Evolutionary conservation across 2,797 vertebrate species (phyloP), one percentile per base, ranked within the genome.

Genomic region (Picus viridis): DNA sequence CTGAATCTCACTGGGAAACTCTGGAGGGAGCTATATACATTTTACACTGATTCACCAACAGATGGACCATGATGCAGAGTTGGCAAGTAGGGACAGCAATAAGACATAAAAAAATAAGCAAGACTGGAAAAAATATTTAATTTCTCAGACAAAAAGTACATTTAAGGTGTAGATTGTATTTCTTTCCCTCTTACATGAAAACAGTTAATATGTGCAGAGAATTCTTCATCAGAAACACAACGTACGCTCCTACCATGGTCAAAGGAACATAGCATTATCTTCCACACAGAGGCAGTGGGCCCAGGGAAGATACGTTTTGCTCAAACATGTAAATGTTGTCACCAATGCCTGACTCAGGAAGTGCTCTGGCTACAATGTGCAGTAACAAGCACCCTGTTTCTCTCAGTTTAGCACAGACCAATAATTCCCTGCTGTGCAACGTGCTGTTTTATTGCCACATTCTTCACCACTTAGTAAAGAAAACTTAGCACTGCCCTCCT

Each of bases 1-100:
- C 0, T 63, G 87, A 88, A 65, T 95, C 74, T 94, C 89, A 7
- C 18, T 68, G 74, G 74, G 68, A 77, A 92, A 88, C 94, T 96
- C 94, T 93, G 95, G 89, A 84, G 91, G 79, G 76, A 93, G 90
- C 90, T 87, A 61, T 79, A 65, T 49, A 82, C 89, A 82, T 94
- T 95, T 93, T 65, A 53, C 90, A 71, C 89, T 79, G 80, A 39
- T 36, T 94, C 68, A 58, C 64, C 87, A 84, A 88, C 80, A 88
- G 77, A 89, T 90, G 73, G 71, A 59, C 67, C 69, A 71, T 53
- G 34, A 70, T 69, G 69, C 57, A 68, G 67, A 41, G 18, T 11
- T 89, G 74, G 75, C 87, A 90, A 67, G 47, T 90, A 69, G 20
- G 49, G 45, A 49, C 39, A 64, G 68, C 59, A 92, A 77, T 85